Base-by-base conservation (phyloP, 2,797 vertebrate genomes). In the Phrynocephalus forsythii region DNA sequence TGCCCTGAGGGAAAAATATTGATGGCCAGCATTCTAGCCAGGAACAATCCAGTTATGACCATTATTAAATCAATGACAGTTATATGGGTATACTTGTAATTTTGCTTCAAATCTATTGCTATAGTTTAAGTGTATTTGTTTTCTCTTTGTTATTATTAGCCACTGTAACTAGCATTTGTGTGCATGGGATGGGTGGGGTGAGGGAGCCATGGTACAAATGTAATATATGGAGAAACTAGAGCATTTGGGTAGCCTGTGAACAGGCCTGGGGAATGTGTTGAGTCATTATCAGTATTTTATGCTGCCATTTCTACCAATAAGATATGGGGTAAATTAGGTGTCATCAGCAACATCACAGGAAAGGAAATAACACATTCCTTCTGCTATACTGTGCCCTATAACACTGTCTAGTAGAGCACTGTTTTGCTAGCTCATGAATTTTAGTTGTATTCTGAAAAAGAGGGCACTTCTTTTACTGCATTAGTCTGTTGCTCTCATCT, bases 281-380 rank as follows among this genome's bases (percentile, higher is more conserved):
- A 56, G 60, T 3, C 26, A 30, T 15, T 75, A 44, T 44, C 33
- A 22, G 30, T 30, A 4, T 66, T 82, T 72, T 84, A 5, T 79
- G 28, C 77, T 50, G 89, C 84, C 0, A 60, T 48, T 87, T 90
- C 66, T 63, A 26, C 44, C 88, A 38, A 8, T 48, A 77, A 87
- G 18, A 73, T 7, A 87, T 52, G 52, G 80, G 79, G 52, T 56
- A 56, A 9, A 69, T 13, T 56, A 56, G n/a, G n/a, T 26, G 33
- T 52, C 9, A 66, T 28, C 24, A 76, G 22, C 56, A 20, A 84
- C n/a, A 38, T 38, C 24, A 66, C 24, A 48, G 24, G 38, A 3
- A 84, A 18, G 16, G 66, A 26, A 67, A 66, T 56, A 56, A 56
- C 52, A 56, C 52, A 56, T 56, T 56, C 52, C 52, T 56, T 56